These are phyloP conservation scores for Indicator maculatus DNA, from an alignment of 2,113 vertebrate species.

Conservation along the genomic window DNA sequence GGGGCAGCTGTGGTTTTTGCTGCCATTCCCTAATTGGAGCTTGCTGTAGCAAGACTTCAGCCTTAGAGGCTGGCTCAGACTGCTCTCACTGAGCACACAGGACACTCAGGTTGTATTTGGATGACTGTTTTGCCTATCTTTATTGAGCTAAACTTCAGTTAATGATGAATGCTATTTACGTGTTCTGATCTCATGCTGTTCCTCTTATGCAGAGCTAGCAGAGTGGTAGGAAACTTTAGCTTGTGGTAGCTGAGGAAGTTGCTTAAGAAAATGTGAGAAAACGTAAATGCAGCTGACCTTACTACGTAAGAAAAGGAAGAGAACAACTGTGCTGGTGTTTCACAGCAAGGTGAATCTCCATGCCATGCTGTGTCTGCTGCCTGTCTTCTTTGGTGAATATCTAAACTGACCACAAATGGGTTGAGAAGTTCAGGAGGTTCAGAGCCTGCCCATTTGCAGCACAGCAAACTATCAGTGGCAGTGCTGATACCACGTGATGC, in stretches of 20 bases:
- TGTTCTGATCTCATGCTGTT: not conserved
- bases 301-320: fast-evolving
- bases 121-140: not conserved
- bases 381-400: not conserved
- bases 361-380: not conserved
- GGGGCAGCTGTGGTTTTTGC: not conserved
- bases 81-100: fast-evolving
- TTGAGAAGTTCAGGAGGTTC: not conserved
- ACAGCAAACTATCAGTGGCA: fast-evolving
- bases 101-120: fast-evolving
- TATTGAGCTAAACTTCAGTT: not conserved
- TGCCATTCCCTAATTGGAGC: not conserved
- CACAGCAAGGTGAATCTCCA: not conserved
- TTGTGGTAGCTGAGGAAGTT: conserved; percentile 18
- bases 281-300: not conserved
- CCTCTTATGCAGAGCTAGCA: not conserved
- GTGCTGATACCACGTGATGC: not conserved
- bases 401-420: not conserved
- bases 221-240: not conserved
- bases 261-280: conserved; percentile 27
- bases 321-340: not conserved
- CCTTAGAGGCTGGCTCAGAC: not conserved
- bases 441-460: not conserved
- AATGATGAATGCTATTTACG: not conserved
- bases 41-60: not conserved